Base-by-base conservation (phyloP, 1,140 invertebrate genomes). In the Pantala flavescens region DNA sequence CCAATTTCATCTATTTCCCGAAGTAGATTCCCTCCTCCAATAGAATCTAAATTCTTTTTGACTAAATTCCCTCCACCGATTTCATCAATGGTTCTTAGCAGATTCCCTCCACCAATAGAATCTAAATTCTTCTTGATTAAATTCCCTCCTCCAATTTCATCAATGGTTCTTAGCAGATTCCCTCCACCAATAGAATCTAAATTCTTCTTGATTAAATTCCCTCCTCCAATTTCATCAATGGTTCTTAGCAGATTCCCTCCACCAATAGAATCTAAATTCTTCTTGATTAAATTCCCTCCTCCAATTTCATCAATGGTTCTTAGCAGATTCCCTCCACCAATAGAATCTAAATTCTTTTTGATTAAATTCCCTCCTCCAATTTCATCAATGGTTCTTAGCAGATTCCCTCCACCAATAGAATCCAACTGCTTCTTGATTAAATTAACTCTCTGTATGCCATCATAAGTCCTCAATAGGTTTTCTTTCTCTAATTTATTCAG, bases 21-120 rank as follows among this genome's bases (percentile, higher is more conserved):
- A 9, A 85, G 80, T 7, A 85, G 76, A 75, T 85, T 81, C 11
- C 82, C 83, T 55, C 84, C 84, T 24, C 84, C 84, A 21, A 85
- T 75, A 0, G 81, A 80, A 75, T 84, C 84, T 19, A 84, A 74
- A 74, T 55, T 70, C 76, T 70, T 75, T 43, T 75, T 74, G 75
- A 77, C 55, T 21, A 71, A 23, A 9, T 42, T 24, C 0, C 24
- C 71, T 23, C 84, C 84, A 0, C 82, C 83, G 5, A 85, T 81
- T 12, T 81, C 79, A 76, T 86, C 85, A 19, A 85, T 76, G 77
- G 83, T 84, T 78, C 84, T 77, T 16, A 75, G 79, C 14, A 79
- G 72, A 71, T 80, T 77, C n/a, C 80, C 79, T 12, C 79, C 80
- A 5, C 79, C 80, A 12, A 81, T 76, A n/a, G 78, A 77, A 75